phyloP scores from a whole-genome alignment of 2,797 vertebrate species.

The Sebastes steindachneri region DNA sequence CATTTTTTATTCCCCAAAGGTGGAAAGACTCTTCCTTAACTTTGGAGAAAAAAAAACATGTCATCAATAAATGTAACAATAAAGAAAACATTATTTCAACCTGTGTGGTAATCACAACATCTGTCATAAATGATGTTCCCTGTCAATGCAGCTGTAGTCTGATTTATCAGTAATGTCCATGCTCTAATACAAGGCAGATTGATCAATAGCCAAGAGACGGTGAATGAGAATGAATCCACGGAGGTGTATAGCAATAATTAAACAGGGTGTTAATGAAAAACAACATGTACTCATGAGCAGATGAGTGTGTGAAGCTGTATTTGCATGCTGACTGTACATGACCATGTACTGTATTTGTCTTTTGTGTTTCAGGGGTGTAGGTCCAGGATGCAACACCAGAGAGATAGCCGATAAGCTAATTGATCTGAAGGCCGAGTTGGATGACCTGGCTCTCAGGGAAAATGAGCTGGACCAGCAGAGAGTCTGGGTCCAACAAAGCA shows the following conservation, averaged over 20 bases:
- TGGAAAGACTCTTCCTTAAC: background rate
- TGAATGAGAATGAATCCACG: background rate
- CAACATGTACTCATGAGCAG: background rate
- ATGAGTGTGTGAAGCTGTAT: background rate
- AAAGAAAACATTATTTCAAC: background rate
- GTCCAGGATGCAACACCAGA: constrained; percentile 96
- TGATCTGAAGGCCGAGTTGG: constrained; percentile 96
- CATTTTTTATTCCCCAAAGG: background rate
- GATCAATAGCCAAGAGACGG: background rate
- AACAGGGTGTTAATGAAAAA: background rate
- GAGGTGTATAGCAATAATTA: background rate
- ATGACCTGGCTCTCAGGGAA: constrained; percentile 92
- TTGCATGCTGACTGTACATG: background rate
- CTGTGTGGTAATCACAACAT: background rate
- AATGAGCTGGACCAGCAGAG: constrained; percentile 96
- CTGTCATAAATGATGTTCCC: background rate
- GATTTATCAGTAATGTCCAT: background rate
- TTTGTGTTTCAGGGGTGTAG: constrained; percentile 88
- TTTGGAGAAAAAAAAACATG: background rate
- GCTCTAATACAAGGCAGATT: background rate
- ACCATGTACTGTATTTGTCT: background rate
- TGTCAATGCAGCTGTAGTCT: background rate
- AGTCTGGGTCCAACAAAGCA: constrained; percentile 98
- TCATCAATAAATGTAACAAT: no score
- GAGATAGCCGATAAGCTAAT: constrained; percentile 98